Base-by-base conservation (phyloP, 1,140 invertebrate species). In the Lamellibrachia luymesi region DNA sequence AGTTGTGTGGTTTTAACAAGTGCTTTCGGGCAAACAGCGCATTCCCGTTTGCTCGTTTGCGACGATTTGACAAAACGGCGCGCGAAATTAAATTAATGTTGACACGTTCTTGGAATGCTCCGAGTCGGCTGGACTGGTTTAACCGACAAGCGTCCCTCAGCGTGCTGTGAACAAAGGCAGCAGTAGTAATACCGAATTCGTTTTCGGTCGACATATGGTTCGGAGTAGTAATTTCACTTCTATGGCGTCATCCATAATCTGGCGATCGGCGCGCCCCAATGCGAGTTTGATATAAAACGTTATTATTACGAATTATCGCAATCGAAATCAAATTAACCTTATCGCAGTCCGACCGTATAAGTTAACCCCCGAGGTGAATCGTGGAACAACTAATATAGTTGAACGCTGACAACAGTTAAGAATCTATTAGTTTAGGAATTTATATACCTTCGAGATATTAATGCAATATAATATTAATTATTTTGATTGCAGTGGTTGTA, bases 21-120 rank as follows among this genome's bases (percentile, higher is more conserved):
- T 22, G 64, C 64, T 80, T 80, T 22, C 5, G 13, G 13, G 8
- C 8, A 80, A 0, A 80, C 64, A 80, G 1, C 0, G 25, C 64
- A 80, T 80, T 80, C 64, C 64, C 13, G 64, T 80, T 80, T 80
- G 64, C 64, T 80, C 64, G 64, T 80, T 80, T 80, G 64, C 64
- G 64, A 80, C 64, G 64, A 80, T 80, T 80, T 80, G 64, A 80
- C 64, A 80, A 80, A 80, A 80, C 64, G 64, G 64, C 64, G 64
- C 1, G 64, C 64, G 64, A 80, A 80, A 80, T 80, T 80, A 80
- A 80, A 80, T 80, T 80, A 80, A 80, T 80, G 64, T 80, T 80
- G 64, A 17, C 64, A 80, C 64, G 64, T 80, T 80, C 64, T 22
- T 80, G 64, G 64, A 80, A 80, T 80, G 64, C 64, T 10, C 17